phyloP scores from a whole-genome alignment of 2,888 invertebrate genomes.

The Dynastes tityus region DNA sequence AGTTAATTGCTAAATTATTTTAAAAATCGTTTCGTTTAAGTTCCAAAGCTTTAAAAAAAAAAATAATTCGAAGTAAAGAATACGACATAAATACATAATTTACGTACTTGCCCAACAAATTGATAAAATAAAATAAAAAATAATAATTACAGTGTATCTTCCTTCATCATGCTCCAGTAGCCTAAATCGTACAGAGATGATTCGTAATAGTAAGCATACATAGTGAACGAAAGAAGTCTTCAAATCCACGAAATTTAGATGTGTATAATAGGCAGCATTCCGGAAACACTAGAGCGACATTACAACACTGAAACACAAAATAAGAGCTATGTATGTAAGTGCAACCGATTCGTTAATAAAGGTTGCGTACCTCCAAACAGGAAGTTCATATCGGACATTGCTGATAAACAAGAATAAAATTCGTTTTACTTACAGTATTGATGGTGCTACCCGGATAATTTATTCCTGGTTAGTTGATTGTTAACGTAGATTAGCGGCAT shows the following conservation, averaged over 20 bases:
- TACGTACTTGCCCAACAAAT: background rate
- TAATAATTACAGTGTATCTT: constrained; percentile 62
- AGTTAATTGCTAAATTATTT: background rate
- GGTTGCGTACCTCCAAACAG: constrained; percentile 20
- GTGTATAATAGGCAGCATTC: constrained; percentile 26
- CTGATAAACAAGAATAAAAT: constrained; percentile 26
- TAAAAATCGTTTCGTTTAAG: background rate
- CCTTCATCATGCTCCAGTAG: constrained; percentile 54
- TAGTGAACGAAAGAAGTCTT: constrained; percentile 26
- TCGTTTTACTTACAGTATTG: constrained; percentile 29
- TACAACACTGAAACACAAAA: constrained; percentile 46
- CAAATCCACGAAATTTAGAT: constrained; percentile 37
- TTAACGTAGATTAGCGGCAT: background rate
- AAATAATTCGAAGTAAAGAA: background rate
- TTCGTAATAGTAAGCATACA: constrained; percentile 50
- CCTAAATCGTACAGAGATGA: constrained; percentile 55
- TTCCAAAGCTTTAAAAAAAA: background rate
- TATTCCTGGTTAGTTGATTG: background rate
- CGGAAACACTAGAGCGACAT: constrained; percentile 17
- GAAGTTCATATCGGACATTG: constrained; percentile 24
- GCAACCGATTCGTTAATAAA: constrained; percentile 11
- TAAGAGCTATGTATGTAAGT: constrained; percentile 37
- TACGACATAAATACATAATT: background rate
- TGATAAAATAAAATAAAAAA: constrained; percentile 50
- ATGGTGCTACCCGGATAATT: constrained; percentile 12